Evolutionary conservation across 2,888 invertebrate species (phyloP).

Genomic region (Oxyteleia sp.): DNA sequence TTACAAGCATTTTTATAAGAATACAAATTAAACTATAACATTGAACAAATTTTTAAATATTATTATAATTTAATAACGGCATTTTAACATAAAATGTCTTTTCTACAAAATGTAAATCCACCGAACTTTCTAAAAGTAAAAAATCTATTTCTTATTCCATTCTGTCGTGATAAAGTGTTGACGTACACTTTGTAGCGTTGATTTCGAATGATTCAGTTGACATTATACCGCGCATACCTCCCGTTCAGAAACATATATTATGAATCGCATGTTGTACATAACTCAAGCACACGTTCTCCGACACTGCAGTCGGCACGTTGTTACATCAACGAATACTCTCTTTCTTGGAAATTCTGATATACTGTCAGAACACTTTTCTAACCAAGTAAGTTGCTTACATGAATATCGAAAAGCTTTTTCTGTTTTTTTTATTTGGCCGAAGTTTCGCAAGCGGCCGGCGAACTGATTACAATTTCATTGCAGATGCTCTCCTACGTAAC

Average conservation of each 20-base stretch:
- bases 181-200: constrained; percentile 34
- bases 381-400: constrained; percentile 55
- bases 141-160: constrained; percentile 16
- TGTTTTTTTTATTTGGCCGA: constrained; percentile 28
- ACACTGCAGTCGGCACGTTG: constrained; percentile 35
- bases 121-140: not conserved
- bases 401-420: constrained; percentile 61
- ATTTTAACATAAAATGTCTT: too few species aligned
- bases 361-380: constrained; percentile 58
- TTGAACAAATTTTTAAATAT: too few species aligned
- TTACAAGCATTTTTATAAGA: too few species aligned
- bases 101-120: too few species aligned
- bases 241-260: constrained; percentile 46
- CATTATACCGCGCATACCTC: constrained; percentile 29
- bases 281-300: constrained; percentile 46
- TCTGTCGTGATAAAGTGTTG: constrained; percentile 36
- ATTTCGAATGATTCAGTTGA: constrained; percentile 54
- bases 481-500: constrained; percentile 47
- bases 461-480: constrained; percentile 63
- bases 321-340: constrained; percentile 42
- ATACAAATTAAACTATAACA: too few species aligned
- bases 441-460: constrained; percentile 32
- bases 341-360: constrained; percentile 51
- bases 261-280: constrained; percentile 58
- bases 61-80: too few species aligned